Conservation (phyloP, 2,113 vertebrate species). For the Condylura cristata region DNA sequence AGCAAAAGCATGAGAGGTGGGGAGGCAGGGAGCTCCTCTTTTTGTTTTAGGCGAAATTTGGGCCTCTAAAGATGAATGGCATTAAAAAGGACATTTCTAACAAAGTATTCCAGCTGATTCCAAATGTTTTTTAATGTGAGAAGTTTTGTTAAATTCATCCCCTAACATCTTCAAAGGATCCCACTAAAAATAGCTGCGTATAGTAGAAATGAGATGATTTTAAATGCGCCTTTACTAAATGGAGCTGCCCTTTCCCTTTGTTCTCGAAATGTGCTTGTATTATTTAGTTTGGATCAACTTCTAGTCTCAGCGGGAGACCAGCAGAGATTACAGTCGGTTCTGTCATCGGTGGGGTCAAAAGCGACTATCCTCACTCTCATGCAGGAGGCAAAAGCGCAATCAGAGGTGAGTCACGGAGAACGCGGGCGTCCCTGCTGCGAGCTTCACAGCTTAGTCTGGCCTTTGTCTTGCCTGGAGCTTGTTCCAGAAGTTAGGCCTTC, state of each 20-base stretch:
- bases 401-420: conserved; percentile 87
- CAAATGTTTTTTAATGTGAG: not conserved
- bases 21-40: rapidly evolving
- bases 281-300: conserved; percentile 90
- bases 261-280: conserved; percentile 12
- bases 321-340: conserved; percentile 87
- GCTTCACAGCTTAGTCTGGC: not conserved
- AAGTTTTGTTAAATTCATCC: not conserved
- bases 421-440: rapidly evolving
- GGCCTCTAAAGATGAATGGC: not conserved
- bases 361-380: conserved; percentile 86
- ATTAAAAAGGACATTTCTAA: not conserved
- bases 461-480: not conserved
- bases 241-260: not conserved
- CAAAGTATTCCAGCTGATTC: not conserved
- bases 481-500: not conserved
- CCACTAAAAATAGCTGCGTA: not conserved
- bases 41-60: rapidly evolving
- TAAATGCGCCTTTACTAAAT: not conserved
- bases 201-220: not conserved
- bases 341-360: conserved; percentile 84
- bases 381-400: conserved; percentile 86
- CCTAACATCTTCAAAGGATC: not conserved
- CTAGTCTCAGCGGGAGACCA: conserved; percentile 85
- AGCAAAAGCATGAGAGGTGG: not conserved